Percentiles rank a stretch among this genome's conserved stretches.
phyloP scores from a whole-genome alignment of 2,797 vertebrate genomes.

The Argya squamiceps region DNA sequence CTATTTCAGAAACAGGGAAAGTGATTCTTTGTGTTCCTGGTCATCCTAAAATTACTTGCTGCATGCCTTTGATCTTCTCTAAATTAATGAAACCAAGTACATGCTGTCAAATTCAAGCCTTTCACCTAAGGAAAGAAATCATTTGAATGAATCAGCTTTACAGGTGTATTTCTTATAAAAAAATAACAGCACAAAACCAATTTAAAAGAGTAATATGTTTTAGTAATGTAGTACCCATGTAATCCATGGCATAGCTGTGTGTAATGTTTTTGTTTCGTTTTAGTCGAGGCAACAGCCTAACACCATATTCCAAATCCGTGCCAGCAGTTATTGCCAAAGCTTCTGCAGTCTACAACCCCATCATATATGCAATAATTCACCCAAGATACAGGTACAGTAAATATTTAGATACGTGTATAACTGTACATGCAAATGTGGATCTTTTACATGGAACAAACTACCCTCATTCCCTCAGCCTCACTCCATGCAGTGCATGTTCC shows the following conservation, averaged over 20 bases:
- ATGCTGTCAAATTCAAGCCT: neutral
- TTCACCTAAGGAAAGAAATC: neutral
- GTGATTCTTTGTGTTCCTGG: neutral
- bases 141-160: neutral
- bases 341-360: constrained; percentile 89
- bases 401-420: neutral
- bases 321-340: constrained; percentile 89
- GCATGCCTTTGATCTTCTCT: neutral
- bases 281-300: constrained; percentile 80
- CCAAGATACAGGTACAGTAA: constrained; percentile 86
- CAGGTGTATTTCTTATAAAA: neutral
- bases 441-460: neutral
- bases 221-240: neutral
- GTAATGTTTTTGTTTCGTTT: constrained; percentile 46
- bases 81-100: neutral
- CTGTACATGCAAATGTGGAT: neutral
- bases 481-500: fast-evolving
- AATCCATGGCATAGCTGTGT: neutral
- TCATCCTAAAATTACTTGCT: neutral
- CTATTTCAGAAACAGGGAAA: neutral
- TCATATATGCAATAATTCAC: constrained; percentile 90
- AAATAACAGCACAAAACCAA: neutral
- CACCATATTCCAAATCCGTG: constrained; percentile 87
- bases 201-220: neutral
- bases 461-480: neutral